Evolutionary conservation across 2,797 vertebrate genomes (phyloP), one percentile per base, ranked within the genome.

Genomic region (Podargus strigoides): DNA sequence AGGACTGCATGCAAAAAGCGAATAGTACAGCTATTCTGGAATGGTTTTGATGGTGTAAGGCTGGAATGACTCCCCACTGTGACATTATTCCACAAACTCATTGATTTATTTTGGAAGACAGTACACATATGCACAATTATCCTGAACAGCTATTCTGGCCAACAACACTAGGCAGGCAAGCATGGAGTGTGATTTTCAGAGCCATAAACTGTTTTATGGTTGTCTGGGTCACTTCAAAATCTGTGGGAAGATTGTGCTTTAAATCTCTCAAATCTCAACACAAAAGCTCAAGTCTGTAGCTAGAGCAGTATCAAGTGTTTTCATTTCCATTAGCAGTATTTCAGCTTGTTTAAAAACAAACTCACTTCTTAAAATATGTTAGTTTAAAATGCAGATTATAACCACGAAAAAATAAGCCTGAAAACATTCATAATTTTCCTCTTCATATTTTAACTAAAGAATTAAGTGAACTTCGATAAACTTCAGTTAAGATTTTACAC

Each of bases 81-180:
- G 46, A 93, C 70, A 88, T 90, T 93, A 88, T 85, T 87, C 67
- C 59, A 82, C 68, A 94, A 95, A 94, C 95, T 91, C 76, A 85
- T 12, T 58, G 89, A 83, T 95, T 93, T 96, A 78, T 91, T 93
- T 95, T 92, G 89, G 90, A 96, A 92, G 84, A 92, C 68, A 87
- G 87, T 41, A 77, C 58, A 64, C 50, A 44, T 56, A 89, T 9
- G 42, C 68, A 72, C 64, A 85, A 77, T 89, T 92, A 89, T 56
- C 49, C 68, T 53, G 44, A 89, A 90, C 10, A 87, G 78, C 68
- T 92, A 70, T 74, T 93, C 63, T 80, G 72, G 78, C 87, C 64
- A 80, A 58, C 27, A 19, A 12, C 1, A 4, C 82, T 34, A 59
- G 58, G 42, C 3, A 4, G 56, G 63, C 44, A 83, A 94, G 56